Conservation (phyloP, 2,797 vertebrate genomes). For the Cyclopterus lumpus region DNA sequence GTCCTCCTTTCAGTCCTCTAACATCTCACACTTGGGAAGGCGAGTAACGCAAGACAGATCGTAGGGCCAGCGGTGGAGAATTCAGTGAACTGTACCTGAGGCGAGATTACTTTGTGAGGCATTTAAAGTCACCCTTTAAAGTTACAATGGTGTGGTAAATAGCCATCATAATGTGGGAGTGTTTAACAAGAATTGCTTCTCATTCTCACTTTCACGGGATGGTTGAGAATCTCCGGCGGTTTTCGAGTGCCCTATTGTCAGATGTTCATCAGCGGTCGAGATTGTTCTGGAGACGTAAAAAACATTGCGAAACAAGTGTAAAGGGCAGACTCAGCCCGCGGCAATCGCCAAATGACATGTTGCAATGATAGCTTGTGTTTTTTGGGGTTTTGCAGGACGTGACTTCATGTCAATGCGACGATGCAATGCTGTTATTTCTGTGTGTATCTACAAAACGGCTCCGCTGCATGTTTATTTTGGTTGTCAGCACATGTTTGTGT, state of each 20-base stretch:
- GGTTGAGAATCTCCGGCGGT: conserved; percentile 73
- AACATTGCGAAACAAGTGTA: conserved; percentile 77
- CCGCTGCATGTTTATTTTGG: conserved; percentile 71
- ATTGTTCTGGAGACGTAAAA: conserved; percentile 73
- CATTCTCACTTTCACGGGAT: conserved; percentile 83
- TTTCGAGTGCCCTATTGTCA: conserved; percentile 70
- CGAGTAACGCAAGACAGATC: conserved; percentile 74
- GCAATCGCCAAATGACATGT: conserved; percentile 61
- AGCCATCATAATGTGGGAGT: conserved; percentile 75
- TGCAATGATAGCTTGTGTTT: conserved; percentile 51
- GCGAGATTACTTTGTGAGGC: conserved; percentile 80
- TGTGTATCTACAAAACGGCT: conserved; percentile 48
- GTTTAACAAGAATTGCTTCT: conserved; percentile 80
- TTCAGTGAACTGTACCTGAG: conserved; percentile 76
- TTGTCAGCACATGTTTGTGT: conserved; percentile 65
- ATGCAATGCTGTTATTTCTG: conserved; percentile 60
- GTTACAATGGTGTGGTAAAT: conserved; percentile 79
- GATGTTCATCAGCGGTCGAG: conserved; percentile 77
- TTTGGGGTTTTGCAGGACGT: conserved; percentile 32
- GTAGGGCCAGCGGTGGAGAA: conserved; percentile 57
- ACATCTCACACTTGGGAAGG: conserved; percentile 67
- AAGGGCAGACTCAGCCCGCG: conserved; percentile 69
- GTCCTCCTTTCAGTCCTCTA: conserved; percentile 65
- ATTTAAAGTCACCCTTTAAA: conserved; percentile 77
- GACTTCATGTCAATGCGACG: conserved; percentile 35